phyloP scores from a whole-genome alignment of 2,113 vertebrate species.

The Callipepla californica region DNA sequence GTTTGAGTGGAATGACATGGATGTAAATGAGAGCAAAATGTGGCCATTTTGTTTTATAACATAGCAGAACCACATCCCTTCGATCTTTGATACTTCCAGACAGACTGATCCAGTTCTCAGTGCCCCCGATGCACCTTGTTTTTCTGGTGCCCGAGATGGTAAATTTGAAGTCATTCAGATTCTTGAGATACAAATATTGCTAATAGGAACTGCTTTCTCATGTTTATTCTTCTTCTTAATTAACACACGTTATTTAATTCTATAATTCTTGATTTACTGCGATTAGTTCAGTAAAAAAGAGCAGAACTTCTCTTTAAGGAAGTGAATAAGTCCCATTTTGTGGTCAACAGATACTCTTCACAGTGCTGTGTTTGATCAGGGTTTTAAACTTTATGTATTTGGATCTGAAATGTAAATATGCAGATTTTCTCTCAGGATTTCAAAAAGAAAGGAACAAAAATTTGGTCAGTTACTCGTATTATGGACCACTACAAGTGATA shows the following conservation, averaged over 20 bases:
- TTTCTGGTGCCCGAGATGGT: neutral
- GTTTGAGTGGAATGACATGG: neutral
- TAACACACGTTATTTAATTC: neutral
- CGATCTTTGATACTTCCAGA: neutral
- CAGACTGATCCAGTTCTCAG: neutral
- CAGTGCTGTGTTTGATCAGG: neutral
- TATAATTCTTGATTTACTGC: neutral
- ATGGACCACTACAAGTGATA: neutral
- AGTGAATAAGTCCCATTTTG: neutral
- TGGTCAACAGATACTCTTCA: neutral
- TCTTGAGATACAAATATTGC: neutral
- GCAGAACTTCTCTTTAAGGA: neutral
- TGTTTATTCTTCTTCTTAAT: neutral
- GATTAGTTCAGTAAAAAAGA: neutral
- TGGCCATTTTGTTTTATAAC: neutral
- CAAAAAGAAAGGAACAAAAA: neutral
- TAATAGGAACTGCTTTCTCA: neutral
- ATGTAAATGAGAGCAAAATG: slow-evolving; percentile 50
- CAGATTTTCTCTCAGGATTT: neutral
- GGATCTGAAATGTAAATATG: neutral
- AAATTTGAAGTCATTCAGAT: neutral
- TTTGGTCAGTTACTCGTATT: neutral
- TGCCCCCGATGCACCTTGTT: neutral
- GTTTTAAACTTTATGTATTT: neutral
- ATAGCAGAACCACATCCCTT: neutral